A percentile compares a stretch with the other conserved stretches of the same genome.
phyloP scores from a whole-genome alignment of 2,113 vertebrate genomes.

The Nematolebias whitei region DNA sequence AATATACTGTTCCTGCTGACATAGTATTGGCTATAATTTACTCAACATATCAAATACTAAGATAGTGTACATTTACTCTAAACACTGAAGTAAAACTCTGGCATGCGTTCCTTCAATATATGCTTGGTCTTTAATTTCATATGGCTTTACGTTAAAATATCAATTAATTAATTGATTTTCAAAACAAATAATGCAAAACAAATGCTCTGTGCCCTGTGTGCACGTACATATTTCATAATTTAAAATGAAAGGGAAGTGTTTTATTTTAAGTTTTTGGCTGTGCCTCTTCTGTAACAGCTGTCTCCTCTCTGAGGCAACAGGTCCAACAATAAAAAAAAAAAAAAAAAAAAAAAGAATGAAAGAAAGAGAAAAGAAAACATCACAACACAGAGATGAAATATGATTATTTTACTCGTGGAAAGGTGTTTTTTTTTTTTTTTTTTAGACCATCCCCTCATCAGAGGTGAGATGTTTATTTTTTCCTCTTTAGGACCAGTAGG shows the following conservation, averaged over 20 bases:
- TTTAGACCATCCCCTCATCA: constrained; percentile 43
- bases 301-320: not conserved
- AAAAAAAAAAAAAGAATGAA: not conserved
- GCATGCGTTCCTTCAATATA: too few relatives aligned
- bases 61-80: too few relatives aligned
- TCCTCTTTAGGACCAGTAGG: constrained; percentile 61
- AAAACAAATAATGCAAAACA: not conserved
- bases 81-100: too few relatives aligned
- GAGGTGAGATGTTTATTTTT: constrained; percentile 28
- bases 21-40: too few relatives aligned
- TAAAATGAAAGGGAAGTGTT: not conserved
- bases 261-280: not conserved
- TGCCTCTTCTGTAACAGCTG: not conserved
- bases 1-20: too few relatives aligned
- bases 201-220: not conserved
- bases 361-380: not conserved
- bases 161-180: too few relatives aligned
- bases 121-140: too few relatives aligned
- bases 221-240: not conserved
- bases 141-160: too few relatives aligned
- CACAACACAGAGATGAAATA: constrained; percentile 5
- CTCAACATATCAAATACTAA: too few relatives aligned
- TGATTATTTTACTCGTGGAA: too few relatives aligned
- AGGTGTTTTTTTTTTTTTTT: constrained; percentile 27
- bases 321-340: not conserved